Evolutionary conservation across 2,113 vertebrate genomes (phyloP), one percentile per base, ranked within the genome.

Genomic region (Poecilia latipinna): DNA sequence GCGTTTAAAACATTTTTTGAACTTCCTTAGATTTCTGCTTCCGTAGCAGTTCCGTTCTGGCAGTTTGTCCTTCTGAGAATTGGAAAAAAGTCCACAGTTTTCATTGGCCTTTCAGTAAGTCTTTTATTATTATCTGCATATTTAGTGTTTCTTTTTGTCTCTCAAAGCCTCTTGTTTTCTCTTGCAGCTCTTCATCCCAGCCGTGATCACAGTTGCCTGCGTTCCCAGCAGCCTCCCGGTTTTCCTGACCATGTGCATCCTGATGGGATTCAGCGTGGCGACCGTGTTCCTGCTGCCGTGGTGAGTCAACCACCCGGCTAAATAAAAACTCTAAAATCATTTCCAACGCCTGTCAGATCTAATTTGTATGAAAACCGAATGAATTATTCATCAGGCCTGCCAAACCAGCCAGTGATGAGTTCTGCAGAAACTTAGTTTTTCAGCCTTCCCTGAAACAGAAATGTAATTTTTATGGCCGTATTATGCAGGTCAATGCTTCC

Each of bases 401-500:
- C 65, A 61, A 60, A 62, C 77, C 12, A 12, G 57, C 68, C 65
- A 29, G 8, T 29, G 29, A 85, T 29, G 29, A 85, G 70, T 77
- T 63, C 77, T 77, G 24, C 61, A 60, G 61, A 37, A 57, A 31
- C 76, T 70, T 48, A 48, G 44, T 48, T 48, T 48, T 75, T 78
- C 24, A 64, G 15, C 31, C 48, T 8, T 68, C 33, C 54, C 70
- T 31, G 48, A 35, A 35, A 74, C 0, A 65, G 63, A 68, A 15
- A 29, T 57, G 24, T 31, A 39, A 81, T 51, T 32, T 51, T 57
- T n/a, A 24, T 57, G 51, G 24, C 51, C 35, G 4, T 72, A 19
- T 68, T 61, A 67, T 12, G 19, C 70, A 96, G 95, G 94, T 95
- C 93, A 26, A 94, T 95, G 94, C 92, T 96, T 29, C 94, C 93